Evolutionary conservation across 2,113 vertebrate genomes (phyloP), one percentile per base, ranked within the genome.

Genomic region (Mesocricetus auratus): DNA sequence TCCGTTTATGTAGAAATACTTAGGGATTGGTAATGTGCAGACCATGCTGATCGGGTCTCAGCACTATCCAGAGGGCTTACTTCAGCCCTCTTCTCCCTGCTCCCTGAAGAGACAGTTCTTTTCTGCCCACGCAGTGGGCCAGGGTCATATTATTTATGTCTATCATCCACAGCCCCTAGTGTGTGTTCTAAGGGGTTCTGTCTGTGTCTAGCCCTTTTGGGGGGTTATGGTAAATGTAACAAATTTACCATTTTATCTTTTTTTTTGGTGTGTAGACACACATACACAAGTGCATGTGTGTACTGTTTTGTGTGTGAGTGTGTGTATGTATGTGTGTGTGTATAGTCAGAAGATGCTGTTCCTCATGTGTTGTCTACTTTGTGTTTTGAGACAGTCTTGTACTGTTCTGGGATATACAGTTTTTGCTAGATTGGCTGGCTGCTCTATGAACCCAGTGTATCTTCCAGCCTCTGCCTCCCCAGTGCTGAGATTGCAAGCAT

Each of bases 1-100:
- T 89, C 60, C 86, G 0, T 45, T 58, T 95, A 89, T 97, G 73
- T 94, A 94, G 86, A 85, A 77, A 92, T 73, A 75, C 94, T 97
- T 81, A 94, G 74, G 96, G 97, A 82, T 95, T 96, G 96, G 90
- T 64, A 94, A 19, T 64, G 71, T n/a, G 21, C 86, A 89, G 78
- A 79, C 75, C 13, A 6, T 96, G 87, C 97, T 31, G 19, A 73
- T 93, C 45, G 39, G 92, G 96, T 73, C 7, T 85, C 94, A 58
- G 21, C 22, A 39, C 42, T 60, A 31, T 69, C 31, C 29, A 36
- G 78, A 79, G 15, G 66, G 64, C 47, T 74, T 77, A 31, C 6
- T 53, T 89, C 45, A 92, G 0, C 8, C 71, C 45, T 50, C 31
- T 16, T 22, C 10, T 2, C 10, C 8, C 7, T 12, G 4, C n/a